Conservation (phyloP, 2,113 vertebrate genomes). For the Protobothrops mucrosquamatus region DNA sequence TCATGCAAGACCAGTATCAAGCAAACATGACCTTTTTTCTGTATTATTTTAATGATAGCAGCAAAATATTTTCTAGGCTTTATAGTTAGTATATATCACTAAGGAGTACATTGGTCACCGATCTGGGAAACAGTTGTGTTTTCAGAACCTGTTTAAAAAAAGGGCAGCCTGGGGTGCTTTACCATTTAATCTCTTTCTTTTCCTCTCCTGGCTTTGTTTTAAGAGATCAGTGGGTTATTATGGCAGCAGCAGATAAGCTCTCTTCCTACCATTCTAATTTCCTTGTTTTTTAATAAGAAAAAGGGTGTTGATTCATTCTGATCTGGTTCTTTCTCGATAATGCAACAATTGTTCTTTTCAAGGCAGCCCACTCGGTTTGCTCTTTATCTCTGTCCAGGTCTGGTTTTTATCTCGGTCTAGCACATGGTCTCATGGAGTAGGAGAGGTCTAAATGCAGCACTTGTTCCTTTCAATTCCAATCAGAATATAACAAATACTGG, state of each 20-base stretch:
- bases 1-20: background rate
- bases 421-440: background rate
- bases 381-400: background rate
- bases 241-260: constrained; percentile 11
- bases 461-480: background rate
- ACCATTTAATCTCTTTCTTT: background rate
- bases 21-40: no score
- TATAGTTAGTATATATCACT: background rate
- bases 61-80: background rate
- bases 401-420: background rate
- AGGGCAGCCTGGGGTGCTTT: background rate
- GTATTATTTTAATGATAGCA: background rate
- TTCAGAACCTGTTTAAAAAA: background rate
- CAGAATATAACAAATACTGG: background rate
- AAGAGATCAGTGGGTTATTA: constrained; percentile 9
- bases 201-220: background rate
- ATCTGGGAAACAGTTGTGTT: background rate
- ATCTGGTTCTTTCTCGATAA: background rate
- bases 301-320: constrained; percentile 3
- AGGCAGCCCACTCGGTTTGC: background rate
- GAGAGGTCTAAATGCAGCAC: background rate
- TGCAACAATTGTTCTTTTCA: background rate
- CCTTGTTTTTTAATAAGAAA: background rate
- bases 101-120: background rate
- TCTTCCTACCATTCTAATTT: background rate